Conservation (phyloP, 2,797 vertebrate genomes). For the Synaphobranchus kaupii region DNA sequence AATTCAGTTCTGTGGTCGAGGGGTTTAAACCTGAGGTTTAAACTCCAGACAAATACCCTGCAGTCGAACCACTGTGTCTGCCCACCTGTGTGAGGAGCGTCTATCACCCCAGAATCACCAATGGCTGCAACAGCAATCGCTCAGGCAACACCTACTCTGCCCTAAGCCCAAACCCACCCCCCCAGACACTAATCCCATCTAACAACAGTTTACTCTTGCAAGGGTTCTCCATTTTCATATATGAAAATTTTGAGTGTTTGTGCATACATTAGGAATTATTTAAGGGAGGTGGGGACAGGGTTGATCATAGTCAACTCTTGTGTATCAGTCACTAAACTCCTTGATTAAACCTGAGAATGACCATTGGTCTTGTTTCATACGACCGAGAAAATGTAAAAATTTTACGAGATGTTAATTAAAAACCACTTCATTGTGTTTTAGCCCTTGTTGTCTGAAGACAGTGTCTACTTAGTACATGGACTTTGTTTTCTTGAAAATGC, state of each 20-base stretch:
- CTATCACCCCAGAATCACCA: background rate
- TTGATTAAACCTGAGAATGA: background rate
- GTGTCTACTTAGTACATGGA: background rate
- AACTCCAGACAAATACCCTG: too few relatives aligned
- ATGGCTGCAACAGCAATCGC: background rate
- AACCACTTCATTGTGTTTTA: background rate
- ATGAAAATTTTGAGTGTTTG: background rate
- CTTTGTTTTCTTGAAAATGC: background rate
- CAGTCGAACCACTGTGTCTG: background rate
- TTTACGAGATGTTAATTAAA: background rate
- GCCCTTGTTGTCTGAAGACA: background rate
- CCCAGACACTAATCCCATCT: background rate
- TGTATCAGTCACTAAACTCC: background rate
- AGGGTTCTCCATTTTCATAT: background rate
- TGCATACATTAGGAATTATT: background rate
- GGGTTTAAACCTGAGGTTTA: background rate
- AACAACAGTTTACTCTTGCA: background rate
- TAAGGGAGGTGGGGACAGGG: background rate
- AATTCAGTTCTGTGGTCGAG: background rate
- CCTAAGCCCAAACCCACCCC: background rate
- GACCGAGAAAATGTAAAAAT: background rate
- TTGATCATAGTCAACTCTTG: background rate
- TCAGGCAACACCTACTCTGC: background rate
- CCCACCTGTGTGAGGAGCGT: background rate
- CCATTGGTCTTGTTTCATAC: background rate